Evolutionary conservation across 1,140 invertebrate genomes (phyloP).

Genomic region (Atta cephalotes): DNA sequence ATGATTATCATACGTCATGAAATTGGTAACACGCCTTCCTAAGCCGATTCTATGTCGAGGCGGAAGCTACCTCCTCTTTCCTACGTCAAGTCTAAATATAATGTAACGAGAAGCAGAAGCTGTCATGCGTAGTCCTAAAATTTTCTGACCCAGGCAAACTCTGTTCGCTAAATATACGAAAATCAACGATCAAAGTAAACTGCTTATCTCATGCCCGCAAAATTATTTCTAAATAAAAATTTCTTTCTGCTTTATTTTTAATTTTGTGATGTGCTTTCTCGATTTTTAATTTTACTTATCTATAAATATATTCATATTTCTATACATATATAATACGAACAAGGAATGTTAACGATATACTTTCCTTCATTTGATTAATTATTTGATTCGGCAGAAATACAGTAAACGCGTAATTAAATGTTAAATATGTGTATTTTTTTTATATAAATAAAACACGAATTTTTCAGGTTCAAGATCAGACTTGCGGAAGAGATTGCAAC

Average conservation of each 20-base stretch:
- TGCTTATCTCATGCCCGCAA: neutral
- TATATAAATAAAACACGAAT: neutral
- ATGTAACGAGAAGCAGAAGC: constrained; percentile 44
- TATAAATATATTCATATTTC: constrained; percentile 1
- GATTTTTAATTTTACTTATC: neutral
- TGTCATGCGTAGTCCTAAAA: constrained; percentile 15
- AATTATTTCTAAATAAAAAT: neutral
- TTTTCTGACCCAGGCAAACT: constrained; percentile 50
- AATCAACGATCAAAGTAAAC: constrained; percentile 1
- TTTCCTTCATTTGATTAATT: constrained; percentile 7
- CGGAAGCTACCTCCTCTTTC: constrained; percentile 31
- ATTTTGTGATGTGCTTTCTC: neutral
- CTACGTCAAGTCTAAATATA: constrained; percentile 76
- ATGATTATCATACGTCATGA: constrained; percentile 37
- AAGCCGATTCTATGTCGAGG: constrained; percentile 12
- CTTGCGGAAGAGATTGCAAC: constrained; percentile 24
- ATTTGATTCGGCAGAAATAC: neutral
- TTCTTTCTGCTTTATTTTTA: constrained; percentile 6
- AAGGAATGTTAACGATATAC: neutral
- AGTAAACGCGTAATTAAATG: neutral
- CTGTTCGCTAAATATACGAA: constrained; percentile 8
- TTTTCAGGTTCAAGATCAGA: neutral
- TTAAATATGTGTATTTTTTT: neutral
- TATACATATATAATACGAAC: neutral
- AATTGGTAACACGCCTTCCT: constrained; percentile 19